A percentile compares a stretch with the other conserved stretches of the same genome.
phyloP scores from a whole-genome alignment of 2,113 vertebrate genomes.

The Trematocara stigmaticum region DNA sequence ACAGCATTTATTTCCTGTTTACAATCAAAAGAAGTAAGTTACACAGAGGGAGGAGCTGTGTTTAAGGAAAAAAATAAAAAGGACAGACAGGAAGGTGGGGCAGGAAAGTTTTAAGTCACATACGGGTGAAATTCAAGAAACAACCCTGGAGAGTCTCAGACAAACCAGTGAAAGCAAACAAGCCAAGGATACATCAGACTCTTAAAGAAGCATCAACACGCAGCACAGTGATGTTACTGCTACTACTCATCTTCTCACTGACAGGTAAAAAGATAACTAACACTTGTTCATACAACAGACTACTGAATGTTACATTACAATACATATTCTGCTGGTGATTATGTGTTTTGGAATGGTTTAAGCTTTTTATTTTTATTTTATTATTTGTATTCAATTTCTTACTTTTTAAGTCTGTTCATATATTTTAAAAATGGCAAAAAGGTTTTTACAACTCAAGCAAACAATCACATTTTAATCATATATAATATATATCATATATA shows the following conservation, averaged over 20 bases:
- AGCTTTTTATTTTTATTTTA: accelerated
- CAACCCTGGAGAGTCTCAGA: not conserved
- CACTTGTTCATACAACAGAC: not conserved
- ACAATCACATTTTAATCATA: not conserved
- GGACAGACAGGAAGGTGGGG: not conserved
- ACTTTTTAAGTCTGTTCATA: not conserved
- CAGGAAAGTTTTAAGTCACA: not conserved
- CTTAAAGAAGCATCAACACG: not conserved
- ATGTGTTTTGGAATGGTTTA: accelerated
- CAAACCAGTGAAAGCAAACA: not conserved
- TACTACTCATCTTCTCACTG: not conserved
- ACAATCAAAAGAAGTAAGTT: not conserved
- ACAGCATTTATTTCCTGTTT: not conserved
- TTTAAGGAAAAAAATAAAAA: not conserved
- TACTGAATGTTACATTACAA: not conserved
- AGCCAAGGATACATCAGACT: not conserved
- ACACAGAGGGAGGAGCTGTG: not conserved
- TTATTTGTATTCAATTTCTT: not conserved
- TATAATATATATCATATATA: not conserved
- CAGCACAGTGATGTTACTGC: not conserved
- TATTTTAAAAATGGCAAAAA: not conserved
- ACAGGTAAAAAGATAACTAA: constrained; percentile 6
- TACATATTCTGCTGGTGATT: accelerated
- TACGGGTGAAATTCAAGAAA: accelerated
- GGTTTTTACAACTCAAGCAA: accelerated